These are phyloP conservation scores for Drosophila kepulauana DNA, from an alignment of 1,140 invertebrate genomes.

Conservation along the genomic window DNA sequence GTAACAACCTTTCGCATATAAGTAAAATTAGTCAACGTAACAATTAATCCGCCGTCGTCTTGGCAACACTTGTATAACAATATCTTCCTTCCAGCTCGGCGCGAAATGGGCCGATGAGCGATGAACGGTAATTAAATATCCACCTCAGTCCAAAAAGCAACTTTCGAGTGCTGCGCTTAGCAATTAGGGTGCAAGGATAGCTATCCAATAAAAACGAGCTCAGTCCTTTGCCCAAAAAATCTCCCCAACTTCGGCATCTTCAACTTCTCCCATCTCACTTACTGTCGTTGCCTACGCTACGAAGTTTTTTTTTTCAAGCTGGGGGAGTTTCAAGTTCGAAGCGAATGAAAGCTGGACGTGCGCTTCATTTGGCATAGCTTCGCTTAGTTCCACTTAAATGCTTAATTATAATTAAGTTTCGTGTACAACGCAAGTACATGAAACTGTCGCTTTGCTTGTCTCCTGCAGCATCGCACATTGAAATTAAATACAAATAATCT, in stretches of 20 bases:
- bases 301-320: neutral
- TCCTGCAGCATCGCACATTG: conserved; percentile 48
- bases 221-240: conserved; percentile 7
- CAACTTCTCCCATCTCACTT: conserved; percentile 15
- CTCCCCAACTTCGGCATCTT: too few species aligned
- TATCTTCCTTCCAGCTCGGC: conserved; percentile 13
- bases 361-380: conserved; percentile 74
- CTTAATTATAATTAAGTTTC: conserved; percentile 83
- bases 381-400: conserved; percentile 77
- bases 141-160: conserved; percentile 40
- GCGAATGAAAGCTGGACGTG: conserved; percentile 25
- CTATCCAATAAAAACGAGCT: conserved; percentile 62
- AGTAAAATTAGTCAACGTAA: conserved; percentile 70
- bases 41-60: conserved; percentile 64
- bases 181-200: conserved; percentile 68
- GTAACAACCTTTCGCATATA: conserved; percentile 43
- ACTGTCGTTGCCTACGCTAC: conserved; percentile 36
- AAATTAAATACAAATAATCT: conserved; percentile 84
- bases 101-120: conserved; percentile 26
- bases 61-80: conserved; percentile 69
- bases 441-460: conserved; percentile 57
- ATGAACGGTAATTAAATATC: conserved; percentile 76
- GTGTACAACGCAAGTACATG: conserved; percentile 45
- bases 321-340: conserved; percentile 15
- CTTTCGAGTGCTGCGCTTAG: conserved; percentile 59